Evolutionary conservation across 2,797 vertebrate species (phyloP), one percentile per base, ranked within the genome.

Genomic region (Fundulus diaphanus): DNA sequence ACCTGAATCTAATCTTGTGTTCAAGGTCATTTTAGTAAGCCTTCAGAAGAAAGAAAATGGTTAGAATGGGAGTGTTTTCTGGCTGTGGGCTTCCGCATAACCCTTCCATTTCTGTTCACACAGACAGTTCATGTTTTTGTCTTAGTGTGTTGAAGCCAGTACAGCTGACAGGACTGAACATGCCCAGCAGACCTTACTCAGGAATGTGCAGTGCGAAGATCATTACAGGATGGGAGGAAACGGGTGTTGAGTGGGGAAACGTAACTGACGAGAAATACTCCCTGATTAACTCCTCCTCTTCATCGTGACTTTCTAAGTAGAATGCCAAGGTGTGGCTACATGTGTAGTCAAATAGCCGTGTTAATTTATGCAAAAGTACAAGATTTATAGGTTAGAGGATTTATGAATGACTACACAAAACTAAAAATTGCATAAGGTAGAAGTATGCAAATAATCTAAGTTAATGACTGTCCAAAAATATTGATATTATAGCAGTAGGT

Each of bases 141-240:
- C 40, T 73, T 52, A 46, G 67, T 76, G 74, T 27, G n/a, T 18
- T 56, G n/a, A 31, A 33, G 56, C 54, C 54, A 54, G 46, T 40
- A 13, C 1, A 9, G 33, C 24, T 11, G 52, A 68, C 84, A 73
- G 40, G 88, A 51, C 74, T 61, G 46, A 76, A 85, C 85, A 82
- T 42, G 88, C 79, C 63, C 79, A 22, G 70, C 72, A 74, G 72
- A 71, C 2, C 59, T 90, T 73, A 84, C 52, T 73, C 72, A 81
- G 83, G 86, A 87, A 90, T 90, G 85, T 83, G 72, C 68, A 54
- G 48, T 57, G 33, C 61, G 68, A 31, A 65, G 22, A 76, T 35
- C 33, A 42, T 18, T 22, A 66, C 24, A 70, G 51, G 40, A 67
- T 48, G 11, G 33, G 18, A 8, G 18, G 54, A 40, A 74, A 77